These are phyloP conservation scores for Coilia nasus DNA, from an alignment of 2,797 vertebrate genomes.

Conservation along the genomic window DNA sequence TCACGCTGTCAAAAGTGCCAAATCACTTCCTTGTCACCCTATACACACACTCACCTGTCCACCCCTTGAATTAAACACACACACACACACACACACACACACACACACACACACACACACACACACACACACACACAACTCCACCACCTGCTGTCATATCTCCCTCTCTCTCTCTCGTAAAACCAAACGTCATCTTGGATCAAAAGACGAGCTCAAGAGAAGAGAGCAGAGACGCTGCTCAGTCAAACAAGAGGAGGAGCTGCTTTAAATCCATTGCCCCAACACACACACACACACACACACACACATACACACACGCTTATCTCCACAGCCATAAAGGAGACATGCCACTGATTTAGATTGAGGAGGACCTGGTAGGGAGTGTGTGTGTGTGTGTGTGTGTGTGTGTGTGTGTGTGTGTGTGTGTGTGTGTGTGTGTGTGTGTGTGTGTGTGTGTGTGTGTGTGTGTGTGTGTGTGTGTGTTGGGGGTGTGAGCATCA, in stretches of 20 bases:
- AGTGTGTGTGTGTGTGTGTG: no score
- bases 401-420: no score
- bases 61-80: background rate
- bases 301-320: constrained; percentile 56
- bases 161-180: background rate
- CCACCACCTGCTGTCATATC: background rate
- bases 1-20: background rate
- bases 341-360: constrained; percentile 93
- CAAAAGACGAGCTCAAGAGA: background rate
- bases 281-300: constrained; percentile 29
- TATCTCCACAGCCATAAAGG: constrained; percentile 92
- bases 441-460: constrained; percentile 8
- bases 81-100: constrained; percentile 13
- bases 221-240: background rate
- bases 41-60: background rate
- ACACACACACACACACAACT: background rate
- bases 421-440: background rate
- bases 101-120: constrained; percentile 13
- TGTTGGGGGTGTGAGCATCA: constrained; percentile 67
- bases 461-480: constrained; percentile 11
- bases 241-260: background rate
- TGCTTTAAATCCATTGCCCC: background rate
- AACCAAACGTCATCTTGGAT: background rate
- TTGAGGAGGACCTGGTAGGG: constrained; percentile 60
- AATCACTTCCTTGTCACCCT: background rate